Evolutionary conservation across 2,797 vertebrate species (phyloP).

Genomic region (Helostoma temminkii): DNA sequence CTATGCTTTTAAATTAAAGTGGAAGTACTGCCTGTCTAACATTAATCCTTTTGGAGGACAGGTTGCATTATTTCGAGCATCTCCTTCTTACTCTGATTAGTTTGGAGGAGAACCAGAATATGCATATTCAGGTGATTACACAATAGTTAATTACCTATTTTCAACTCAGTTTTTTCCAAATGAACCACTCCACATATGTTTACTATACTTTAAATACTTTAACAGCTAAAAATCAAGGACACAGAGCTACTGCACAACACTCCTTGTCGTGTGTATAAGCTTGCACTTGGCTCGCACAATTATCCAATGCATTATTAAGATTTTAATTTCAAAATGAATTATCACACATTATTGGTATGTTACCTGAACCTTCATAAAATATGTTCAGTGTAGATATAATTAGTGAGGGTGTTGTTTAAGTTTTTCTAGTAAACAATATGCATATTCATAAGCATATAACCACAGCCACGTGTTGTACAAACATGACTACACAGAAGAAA

Average conservation of each 20-base stretch:
- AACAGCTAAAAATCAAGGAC: neutral
- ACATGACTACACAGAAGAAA: neutral
- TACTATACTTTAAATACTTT: neutral
- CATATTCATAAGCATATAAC: neutral
- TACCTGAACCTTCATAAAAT: neutral
- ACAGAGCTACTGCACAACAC: neutral
- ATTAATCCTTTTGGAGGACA: neutral
- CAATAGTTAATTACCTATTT: neutral
- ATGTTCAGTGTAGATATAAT: neutral
- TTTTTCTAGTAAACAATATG: neutral
- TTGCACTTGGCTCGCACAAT: neutral
- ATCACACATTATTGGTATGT: neutral
- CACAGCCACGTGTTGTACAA: slow-evolving; percentile 1
- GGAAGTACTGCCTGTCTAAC: neutral
- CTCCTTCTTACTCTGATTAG: neutral
- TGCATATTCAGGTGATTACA: neutral
- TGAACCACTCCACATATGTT: neutral
- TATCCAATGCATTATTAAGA: neutral
- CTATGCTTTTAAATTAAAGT: neutral
- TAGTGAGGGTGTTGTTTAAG: neutral
- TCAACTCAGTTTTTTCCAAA: neutral
- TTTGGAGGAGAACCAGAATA: neutral
- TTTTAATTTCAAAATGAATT: neutral
- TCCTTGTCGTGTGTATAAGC: neutral
- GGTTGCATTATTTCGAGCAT: too few relatives aligned